Evolutionary conservation across 2,113 vertebrate genomes (phyloP).

Genomic region (Cyanistes caeruleus): DNA sequence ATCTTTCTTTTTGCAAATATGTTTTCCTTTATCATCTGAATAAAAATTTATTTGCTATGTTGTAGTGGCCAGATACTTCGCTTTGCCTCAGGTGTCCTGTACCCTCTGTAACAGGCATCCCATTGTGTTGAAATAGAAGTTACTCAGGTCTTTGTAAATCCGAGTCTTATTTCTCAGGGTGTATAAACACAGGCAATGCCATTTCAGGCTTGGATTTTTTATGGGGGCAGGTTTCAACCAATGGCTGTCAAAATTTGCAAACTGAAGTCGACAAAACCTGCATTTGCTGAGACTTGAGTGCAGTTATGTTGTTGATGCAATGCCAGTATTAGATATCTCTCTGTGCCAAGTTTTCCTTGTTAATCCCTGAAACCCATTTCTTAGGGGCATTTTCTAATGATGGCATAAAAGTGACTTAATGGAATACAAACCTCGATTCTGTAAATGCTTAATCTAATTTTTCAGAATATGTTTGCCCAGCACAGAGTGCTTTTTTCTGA

Average conservation of each 20-base stretch:
- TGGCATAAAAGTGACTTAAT: neutral
- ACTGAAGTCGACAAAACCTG: neutral
- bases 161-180: neutral
- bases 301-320: neutral
- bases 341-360: neutral
- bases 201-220: neutral
- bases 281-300: neutral
- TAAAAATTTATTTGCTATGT: neutral
- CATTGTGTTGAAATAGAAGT: neutral
- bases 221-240: neutral
- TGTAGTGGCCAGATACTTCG: neutral
- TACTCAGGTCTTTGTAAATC: neutral
- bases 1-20: neutral
- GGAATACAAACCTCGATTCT: neutral
- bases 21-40: neutral
- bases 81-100: neutral
- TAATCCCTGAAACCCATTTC: neutral
- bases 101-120: neutral
- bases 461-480: neutral
- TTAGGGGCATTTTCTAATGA: neutral
- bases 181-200: neutral
- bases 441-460: neutral
- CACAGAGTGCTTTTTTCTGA: neutral
- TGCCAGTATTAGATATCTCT: neutral
- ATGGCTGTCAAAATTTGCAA: neutral